Base-by-base conservation (phyloP, 2,113 vertebrate species). In the Turdus rufiventris region DNA sequence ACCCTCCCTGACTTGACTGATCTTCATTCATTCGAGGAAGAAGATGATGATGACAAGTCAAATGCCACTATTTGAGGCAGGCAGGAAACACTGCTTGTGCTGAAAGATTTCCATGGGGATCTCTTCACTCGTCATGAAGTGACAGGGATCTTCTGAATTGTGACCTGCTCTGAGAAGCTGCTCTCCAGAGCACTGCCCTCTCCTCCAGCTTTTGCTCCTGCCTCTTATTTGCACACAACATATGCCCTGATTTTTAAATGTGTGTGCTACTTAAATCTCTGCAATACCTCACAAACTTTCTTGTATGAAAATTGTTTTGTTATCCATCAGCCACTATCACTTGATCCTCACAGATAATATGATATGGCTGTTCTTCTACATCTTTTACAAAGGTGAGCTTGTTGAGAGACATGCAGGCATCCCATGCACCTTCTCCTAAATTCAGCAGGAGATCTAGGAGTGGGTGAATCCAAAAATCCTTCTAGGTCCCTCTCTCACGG, bases 81-180 rank as follows among this genome's bases (percentile, higher is more conserved):
- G 43, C 42, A 81, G 71, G 56, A 83, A 70, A 73, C 18, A 23
- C 12, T 71, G 34, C n/a, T 72, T 25, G 14, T 31, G 47, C 21
- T 11, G 19, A 36, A 81, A 87, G 19, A 62, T 45, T 70, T 83
- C 36, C 43, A 15, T 26, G 36, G 31, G 57, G 31, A 29, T 58
- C 20, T 73, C 67, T 33, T 77, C 54, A 45, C 14, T 45, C 0
- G 2, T 42, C 1, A 2, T 60, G 61, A 92, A 89, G 45, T 63
- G 43, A 10, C 63, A 81, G 56, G 72, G 24, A 40, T 43, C 51
- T 31, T 89, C 56, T 0, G 0, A 65, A 72, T 0, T 10, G 70
- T 47, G 47, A 84, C 73, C 34, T 65, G 16, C 47, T 66, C 56
- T 2, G 10, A 34, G 51, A 58, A 72, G 29, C 26, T 56, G 66